Evolutionary conservation across 1,140 invertebrate genomes (phyloP), one percentile per base, ranked within the genome.

Genomic region (Trichonephila inaurata): DNA sequence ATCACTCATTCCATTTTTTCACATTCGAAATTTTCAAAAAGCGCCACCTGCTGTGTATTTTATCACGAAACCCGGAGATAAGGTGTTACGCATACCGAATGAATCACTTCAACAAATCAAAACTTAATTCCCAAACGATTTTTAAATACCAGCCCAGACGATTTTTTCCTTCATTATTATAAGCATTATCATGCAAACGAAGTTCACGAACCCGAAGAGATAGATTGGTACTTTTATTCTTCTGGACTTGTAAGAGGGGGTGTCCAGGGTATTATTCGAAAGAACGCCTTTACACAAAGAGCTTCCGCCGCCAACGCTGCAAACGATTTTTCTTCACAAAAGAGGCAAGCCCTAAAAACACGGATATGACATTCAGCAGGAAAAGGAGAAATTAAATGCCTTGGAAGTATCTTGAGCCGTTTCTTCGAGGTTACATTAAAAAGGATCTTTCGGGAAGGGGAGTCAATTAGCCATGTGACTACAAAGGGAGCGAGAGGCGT

Each of bases 301-400:
- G 60, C 40, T 62, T 89, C 87, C 87, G 62, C 66, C 87, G 60
- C 87, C 87, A 89, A 89, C 64, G 87, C 86, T 61, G 19, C 58
- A 28, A 44, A 44, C 64, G 24, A n/a, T 62, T 62, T 87, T 62
- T 87, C 28, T 18, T 3, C 85, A 89, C 87, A 89, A 89, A 89
- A 69, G 87, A 89, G 87, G 33, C 87, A 89, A 89, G 66, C 87
- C 87, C 33, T n/a, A 44, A 40, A 21, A 69, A 40, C 28, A 72
- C 24, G 40, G 33, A 66, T 51, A 89, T 40, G 64, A 89, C 33
- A 89, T 33, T 14, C 33, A 72, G 60, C 69, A 40, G 14, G 21
- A 64, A 89, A 87, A 87, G 33, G 16, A 69, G 16, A 28, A 69
- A 72, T 66, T 51, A 89, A 69, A 89, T 62, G 44, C 24, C 33